Evolutionary conservation across 2,797 vertebrate species (phyloP), one percentile per base, ranked within the genome.

Genomic region (Brotula barbata): DNA sequence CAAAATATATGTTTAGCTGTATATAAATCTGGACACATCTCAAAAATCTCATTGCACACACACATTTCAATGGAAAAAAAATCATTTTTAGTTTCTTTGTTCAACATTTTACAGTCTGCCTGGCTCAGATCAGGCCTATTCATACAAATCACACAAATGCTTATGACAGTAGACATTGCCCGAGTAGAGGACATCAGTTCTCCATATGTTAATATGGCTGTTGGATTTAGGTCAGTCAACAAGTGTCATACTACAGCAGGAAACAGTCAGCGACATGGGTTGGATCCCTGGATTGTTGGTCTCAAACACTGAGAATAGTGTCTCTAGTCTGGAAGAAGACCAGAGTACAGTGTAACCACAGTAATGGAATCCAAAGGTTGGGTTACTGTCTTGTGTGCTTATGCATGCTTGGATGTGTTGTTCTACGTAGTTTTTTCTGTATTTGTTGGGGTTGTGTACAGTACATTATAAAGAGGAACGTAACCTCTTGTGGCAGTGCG

Each of bases 401-500:
- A 6, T 55, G 34, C 3, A 4, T 59, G 44, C 14, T 54, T 67
- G 33, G n/a, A 25, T 21, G 28, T 53, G 11, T 52, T 51, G 50
- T 34, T 37, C 15, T 7, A 28, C 7, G 3, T 7, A 28, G n/a
- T 21, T 8, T 51, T 39, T 17, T 55, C 25, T 48, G 1, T 57
- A 22, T 34, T 40, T 51, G 58, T 10, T 33, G 23, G 20, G 25
- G 25, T 16, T 16, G 28, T 47, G 33, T 49, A 52, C 48, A 58
- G 33, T 64, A 57, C 31, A 63, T 58, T 31, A 43, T 62, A 37
- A 55, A 73, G 39, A 69, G 44, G 28, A 36, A 47, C 51, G 31
- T 68, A 25, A 33, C 39, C 44, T 62, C 59, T 73, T 57, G 21
- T 22, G 60, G 63, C 34, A 49, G 47, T 58, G 55, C 57, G 65